Conservation (phyloP, 2,113 vertebrate species). For the Hippolais icterina region DNA sequence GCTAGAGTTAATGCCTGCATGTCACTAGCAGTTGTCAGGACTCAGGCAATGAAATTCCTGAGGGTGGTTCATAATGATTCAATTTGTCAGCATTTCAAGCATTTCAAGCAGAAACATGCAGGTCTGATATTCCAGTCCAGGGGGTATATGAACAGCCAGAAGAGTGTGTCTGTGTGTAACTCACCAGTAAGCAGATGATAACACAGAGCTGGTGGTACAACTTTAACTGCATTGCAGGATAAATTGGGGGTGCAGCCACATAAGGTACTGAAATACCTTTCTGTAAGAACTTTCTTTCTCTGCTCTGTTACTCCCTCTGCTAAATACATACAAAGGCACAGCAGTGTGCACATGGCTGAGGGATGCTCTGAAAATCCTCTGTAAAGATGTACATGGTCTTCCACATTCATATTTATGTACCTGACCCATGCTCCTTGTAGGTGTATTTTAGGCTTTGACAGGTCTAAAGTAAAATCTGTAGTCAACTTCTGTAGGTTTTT, state of each 20-base stretch:
- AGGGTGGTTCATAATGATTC: conserved; percentile 4
- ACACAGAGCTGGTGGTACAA: not conserved
- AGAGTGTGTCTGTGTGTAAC: not conserved
- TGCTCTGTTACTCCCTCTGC: not conserved
- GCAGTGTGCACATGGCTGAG: not conserved
- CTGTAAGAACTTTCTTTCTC: not conserved
- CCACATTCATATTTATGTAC: not conserved
- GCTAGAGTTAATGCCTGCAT: not conserved
- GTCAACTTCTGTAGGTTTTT: not conserved
- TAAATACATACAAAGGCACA: not conserved
- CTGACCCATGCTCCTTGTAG: not conserved
- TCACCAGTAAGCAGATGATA: not conserved
- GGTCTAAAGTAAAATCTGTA: not conserved
- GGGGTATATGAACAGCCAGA: not conserved
- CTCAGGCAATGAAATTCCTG: not conserved
- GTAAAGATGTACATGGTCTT: not conserved
- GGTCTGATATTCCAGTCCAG: not conserved
- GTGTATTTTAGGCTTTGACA: not conserved
- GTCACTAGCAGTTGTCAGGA: not conserved
- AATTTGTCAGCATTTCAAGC: conserved; percentile 31
- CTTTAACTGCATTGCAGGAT: not conserved
- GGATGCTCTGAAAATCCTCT: not conserved
- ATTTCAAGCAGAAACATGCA: not conserved
- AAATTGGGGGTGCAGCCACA: not conserved
- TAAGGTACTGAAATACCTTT: not conserved